Conservation (phyloP, 2,113 vertebrate species). For the Colossoma macropomum region DNA sequence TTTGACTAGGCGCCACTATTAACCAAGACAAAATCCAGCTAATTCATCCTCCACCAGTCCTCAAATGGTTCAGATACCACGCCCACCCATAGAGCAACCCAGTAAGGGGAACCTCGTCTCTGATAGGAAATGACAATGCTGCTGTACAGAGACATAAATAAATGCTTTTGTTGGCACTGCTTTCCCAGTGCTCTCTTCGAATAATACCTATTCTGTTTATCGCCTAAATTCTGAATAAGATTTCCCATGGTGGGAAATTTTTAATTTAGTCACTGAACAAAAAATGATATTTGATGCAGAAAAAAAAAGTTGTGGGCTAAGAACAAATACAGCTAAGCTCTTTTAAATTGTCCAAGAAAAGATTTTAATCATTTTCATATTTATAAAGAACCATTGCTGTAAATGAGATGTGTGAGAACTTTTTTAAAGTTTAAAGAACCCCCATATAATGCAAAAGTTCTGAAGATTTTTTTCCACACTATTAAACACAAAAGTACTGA, state of each 20-base stretch:
- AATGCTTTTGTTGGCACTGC: neutral
- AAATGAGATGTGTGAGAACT: too few relatives aligned
- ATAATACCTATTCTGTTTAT: too few relatives aligned
- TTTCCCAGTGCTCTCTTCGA: neutral
- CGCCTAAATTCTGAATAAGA: neutral
- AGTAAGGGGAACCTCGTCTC: neutral
- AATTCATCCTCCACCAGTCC: neutral
- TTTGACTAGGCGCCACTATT: neutral
- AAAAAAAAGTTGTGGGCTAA: neutral
- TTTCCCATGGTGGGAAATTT: neutral
- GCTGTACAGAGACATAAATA: neutral
- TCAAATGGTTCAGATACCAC: neutral
- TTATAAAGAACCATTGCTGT: too few relatives aligned
- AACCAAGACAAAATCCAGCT: conserved; percentile 5
- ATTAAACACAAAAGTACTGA: too few relatives aligned
- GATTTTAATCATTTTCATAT: too few relatives aligned
- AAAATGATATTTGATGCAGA: neutral
- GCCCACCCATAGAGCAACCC: neutral
- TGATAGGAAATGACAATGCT: neutral
- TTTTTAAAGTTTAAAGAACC: too few relatives aligned
- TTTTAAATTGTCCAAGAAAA: too few relatives aligned
- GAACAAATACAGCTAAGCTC: too few relatives aligned
- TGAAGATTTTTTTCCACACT: too few relatives aligned
- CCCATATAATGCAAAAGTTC: too few relatives aligned
- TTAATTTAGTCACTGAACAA: neutral